Conservation (phyloP, 1,140 invertebrate genomes). For the Drosophila hydei region DNA sequence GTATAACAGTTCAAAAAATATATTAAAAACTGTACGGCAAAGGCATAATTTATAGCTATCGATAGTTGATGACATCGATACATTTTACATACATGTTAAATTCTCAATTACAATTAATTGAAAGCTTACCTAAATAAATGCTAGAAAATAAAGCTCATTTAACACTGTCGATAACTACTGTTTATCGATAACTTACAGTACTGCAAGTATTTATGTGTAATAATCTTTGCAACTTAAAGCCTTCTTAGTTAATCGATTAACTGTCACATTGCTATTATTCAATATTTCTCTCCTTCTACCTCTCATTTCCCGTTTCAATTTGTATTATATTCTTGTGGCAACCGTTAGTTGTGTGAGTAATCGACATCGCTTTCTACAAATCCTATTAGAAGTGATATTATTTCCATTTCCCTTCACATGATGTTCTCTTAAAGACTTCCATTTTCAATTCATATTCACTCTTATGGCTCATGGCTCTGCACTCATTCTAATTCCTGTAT, state of each 20-base stretch:
- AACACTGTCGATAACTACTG: no score
- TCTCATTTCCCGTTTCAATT: background rate
- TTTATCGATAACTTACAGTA: no score
- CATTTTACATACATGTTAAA: no score
- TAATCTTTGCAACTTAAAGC: no score
- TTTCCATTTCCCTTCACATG: background rate
- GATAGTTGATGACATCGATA: background rate
- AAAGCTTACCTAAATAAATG: no score
- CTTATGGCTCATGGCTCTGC: background rate
- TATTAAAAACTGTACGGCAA: no score
- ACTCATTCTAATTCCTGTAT: slow-evolving; percentile 11
- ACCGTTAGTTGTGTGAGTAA: background rate
- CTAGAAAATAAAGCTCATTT: no score
- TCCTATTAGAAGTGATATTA: background rate
- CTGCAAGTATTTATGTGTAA: no score
- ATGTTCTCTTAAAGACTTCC: slow-evolving; percentile 3
- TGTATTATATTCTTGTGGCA: background rate
- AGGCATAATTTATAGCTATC: background rate
- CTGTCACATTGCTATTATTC: background rate
- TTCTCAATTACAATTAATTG: no score
- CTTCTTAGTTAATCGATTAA: background rate
- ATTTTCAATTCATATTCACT: slow-evolving; percentile 10
- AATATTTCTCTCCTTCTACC: no score
- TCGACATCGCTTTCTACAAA: background rate
- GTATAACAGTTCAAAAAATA: no score